Conservation (phyloP, 1,140 invertebrate genomes). For the Ostrea edulis region DNA sequence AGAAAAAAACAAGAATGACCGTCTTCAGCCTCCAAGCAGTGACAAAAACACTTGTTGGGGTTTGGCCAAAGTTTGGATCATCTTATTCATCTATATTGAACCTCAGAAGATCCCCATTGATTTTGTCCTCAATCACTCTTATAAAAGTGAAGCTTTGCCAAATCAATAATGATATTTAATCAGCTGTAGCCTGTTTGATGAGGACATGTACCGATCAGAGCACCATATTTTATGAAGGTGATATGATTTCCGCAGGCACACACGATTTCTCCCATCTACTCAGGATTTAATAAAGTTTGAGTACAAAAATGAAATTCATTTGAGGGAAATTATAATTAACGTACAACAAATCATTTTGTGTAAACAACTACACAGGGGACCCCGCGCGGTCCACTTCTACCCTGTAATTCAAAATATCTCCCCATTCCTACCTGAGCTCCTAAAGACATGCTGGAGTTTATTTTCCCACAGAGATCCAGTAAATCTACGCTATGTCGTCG, state of each 20-base stretch:
- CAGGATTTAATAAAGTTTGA: not conserved
- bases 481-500: conserved; percentile 2
- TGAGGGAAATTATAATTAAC: not conserved
- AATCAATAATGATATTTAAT: conserved; percentile 38
- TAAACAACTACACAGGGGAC: not conserved
- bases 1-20: not conserved
- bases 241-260: not conserved
- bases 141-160: conserved; percentile 12
- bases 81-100: conserved; percentile 2
- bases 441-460: not conserved
- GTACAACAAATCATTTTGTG: not conserved
- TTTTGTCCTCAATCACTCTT: not conserved
- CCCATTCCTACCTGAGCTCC: not conserved
- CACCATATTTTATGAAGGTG: not conserved
- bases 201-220: not conserved
- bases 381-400: not conserved
- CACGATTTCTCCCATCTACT: not conserved
- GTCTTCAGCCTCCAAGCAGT: not conserved
- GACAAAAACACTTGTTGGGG: not conserved
- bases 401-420: not conserved
- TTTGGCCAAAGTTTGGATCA: not conserved
- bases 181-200: not conserved
- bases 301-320: not conserved
- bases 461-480: conserved; percentile 19
- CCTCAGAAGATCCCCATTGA: not conserved